These are phyloP conservation scores for Xenopus borealis DNA, from an alignment of 2,113 vertebrate species.

Conservation along the genomic window DNA sequence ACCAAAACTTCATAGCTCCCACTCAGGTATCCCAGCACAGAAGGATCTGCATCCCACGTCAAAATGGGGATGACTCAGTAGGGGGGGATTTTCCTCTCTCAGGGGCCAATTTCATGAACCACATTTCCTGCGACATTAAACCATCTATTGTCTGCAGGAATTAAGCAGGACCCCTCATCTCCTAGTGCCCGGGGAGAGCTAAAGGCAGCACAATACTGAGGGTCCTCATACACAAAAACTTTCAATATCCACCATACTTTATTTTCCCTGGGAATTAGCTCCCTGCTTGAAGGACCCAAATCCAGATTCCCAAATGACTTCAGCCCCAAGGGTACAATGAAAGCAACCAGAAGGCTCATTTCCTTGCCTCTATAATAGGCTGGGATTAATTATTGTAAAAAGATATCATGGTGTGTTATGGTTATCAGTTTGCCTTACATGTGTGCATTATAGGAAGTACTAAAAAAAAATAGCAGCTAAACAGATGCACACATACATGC, in stretches of 20 bases:
- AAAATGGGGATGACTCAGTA: no score
- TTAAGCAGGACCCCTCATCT: neutral
- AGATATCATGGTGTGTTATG: no score
- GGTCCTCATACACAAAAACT: slow-evolving; percentile 47
- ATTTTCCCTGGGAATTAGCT: slow-evolving; percentile 38
- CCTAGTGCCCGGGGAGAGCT: slow-evolving; percentile 23
- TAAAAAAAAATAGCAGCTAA: no score
- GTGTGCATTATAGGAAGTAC: no score
- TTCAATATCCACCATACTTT: slow-evolving; percentile 2
- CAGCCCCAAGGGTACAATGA: slow-evolving; percentile 45
- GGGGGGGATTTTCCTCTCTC: neutral
- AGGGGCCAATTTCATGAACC: slow-evolving; percentile 4
- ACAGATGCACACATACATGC: no score
- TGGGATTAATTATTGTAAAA: no score
- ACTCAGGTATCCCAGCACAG: no score
- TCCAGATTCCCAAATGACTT: slow-evolving; percentile 61
- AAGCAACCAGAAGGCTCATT: slow-evolving; percentile 57
- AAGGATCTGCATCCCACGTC: no score
- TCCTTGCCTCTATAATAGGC: slow-evolving; percentile 48
- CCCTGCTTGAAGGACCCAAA: slow-evolving; percentile 9
- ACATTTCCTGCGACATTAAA: slow-evolving; percentile 37
- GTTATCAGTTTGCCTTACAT: no score
- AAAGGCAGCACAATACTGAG: slow-evolving; percentile 23
- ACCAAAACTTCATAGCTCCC: no score
- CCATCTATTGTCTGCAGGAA: slow-evolving; percentile 27